phyloP scores from a whole-genome alignment of 2,113 vertebrate genomes.

The Halcyon malimbica region DNA sequence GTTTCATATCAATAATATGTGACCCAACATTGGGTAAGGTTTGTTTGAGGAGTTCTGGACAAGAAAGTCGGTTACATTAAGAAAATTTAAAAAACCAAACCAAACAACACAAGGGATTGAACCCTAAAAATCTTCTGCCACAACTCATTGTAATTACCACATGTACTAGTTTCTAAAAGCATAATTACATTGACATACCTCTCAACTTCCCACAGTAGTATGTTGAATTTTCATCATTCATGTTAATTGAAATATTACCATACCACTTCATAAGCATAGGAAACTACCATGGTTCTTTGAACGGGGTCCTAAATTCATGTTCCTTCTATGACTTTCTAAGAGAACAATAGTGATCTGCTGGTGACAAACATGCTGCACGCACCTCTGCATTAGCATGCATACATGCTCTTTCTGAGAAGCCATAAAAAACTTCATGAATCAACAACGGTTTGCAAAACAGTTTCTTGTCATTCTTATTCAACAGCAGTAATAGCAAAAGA shows the following conservation, averaged over 20 bases:
- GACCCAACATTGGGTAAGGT: not conserved
- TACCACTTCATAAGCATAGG: not conserved
- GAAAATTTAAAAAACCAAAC: too few species aligned
- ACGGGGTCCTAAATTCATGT: not conserved
- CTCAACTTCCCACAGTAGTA: not conserved
- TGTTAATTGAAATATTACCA: not conserved
- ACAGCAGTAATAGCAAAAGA: not conserved
- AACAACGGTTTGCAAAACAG: not conserved
- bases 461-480: not conserved
- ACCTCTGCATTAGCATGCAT: not conserved
- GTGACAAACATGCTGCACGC: not conserved
- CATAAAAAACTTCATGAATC: not conserved
- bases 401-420: not conserved
- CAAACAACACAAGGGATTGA: rapidly evolving
- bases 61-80: not conserved
- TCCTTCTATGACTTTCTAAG: not conserved
- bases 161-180: not conserved
- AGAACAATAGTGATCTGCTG: not conserved
- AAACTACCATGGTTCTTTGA: not conserved
- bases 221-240: not conserved
- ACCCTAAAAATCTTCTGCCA: not conserved
- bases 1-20: not conserved
- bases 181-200: not conserved
- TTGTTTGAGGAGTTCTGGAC: not conserved
- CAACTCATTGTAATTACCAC: not conserved